A percentile compares a stretch with the other conserved stretches of the same genome.
Evolutionary conservation across 2,888 invertebrate genomes (phyloP).

Genomic region (Athripsodes cinereus): DNA sequence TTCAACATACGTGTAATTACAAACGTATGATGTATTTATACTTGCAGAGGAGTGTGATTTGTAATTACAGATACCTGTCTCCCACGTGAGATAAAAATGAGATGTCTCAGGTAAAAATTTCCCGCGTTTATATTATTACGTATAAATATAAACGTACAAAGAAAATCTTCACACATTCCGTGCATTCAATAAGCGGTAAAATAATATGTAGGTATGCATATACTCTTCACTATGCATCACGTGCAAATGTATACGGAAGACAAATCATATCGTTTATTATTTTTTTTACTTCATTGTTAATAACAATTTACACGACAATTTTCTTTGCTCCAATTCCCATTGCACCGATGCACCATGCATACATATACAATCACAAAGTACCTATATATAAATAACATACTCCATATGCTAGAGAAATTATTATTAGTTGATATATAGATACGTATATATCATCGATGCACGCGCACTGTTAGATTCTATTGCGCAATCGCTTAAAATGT

Average conservation of each 20-base stretch:
- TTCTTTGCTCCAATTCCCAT: neutral
- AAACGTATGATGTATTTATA: too few relatives aligned
- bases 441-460: neutral
- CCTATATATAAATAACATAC: neutral
- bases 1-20: too few relatives aligned
- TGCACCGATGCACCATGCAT: conserved; percentile 1
- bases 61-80: too few relatives aligned
- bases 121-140: too few relatives aligned
- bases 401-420: neutral
- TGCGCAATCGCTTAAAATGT: neutral
- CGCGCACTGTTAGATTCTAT: neutral
- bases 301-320: neutral
- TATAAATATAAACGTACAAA: too few relatives aligned
- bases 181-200: too few relatives aligned
- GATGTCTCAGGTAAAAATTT: too few relatives aligned
- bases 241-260: neutral
- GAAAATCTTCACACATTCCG: too few relatives aligned
- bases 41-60: too few relatives aligned
- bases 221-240: neutral
- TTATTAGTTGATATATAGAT: neutral
- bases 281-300: neutral
- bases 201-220: too few relatives aligned
- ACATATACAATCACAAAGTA: too few relatives aligned
- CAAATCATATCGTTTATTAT: neutral
- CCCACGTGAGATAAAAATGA: too few relatives aligned